Percentiles rank a stretch among this genome's conserved stretches.
phyloP scores from a whole-genome alignment of 2,113 vertebrate genomes.

The Paedocypris sp. region DNA sequence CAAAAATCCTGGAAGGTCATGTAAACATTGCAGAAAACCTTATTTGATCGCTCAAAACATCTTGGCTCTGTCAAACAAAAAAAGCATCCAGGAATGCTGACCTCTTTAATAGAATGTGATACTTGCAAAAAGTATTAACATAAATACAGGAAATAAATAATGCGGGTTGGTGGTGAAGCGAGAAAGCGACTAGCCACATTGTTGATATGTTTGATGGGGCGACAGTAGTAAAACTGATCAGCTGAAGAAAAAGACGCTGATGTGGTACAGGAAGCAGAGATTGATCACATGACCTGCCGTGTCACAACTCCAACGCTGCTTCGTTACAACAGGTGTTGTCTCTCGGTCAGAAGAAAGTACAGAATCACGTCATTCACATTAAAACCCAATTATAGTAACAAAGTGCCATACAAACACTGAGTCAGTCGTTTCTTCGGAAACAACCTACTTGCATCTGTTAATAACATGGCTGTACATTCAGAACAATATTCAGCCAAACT shows the following conservation, averaged over 20 bases:
- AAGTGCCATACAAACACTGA: conserved; percentile 16
- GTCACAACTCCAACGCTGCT: neutral
- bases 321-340: neutral
- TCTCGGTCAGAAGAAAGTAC: conserved; percentile 4
- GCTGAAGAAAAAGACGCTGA: neutral
- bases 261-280: neutral
- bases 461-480: conserved; percentile 27
- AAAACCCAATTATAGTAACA: neutral
- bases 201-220: conserved; percentile 7
- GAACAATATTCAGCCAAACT: conserved; percentile 19
- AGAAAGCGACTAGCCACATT: conserved; percentile 15
- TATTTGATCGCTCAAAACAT: conserved; percentile 25
- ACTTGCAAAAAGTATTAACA: conserved; percentile 15
- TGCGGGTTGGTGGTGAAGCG: neutral
- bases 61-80: conserved; percentile 14
- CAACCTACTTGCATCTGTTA: conserved; percentile 22
- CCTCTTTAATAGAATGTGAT: conserved; percentile 1
- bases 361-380: neutral
- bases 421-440: neutral
- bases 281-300: neutral
- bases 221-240: conserved; percentile 33
- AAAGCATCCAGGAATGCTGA: conserved; percentile 6
- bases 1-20: conserved; percentile 12
- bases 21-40: conserved; percentile 33
- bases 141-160: conserved; percentile 41